Evolutionary conservation across 2,888 invertebrate species (phyloP), one percentile per base, ranked within the genome.

Genomic region (Cantharis rustica): DNA sequence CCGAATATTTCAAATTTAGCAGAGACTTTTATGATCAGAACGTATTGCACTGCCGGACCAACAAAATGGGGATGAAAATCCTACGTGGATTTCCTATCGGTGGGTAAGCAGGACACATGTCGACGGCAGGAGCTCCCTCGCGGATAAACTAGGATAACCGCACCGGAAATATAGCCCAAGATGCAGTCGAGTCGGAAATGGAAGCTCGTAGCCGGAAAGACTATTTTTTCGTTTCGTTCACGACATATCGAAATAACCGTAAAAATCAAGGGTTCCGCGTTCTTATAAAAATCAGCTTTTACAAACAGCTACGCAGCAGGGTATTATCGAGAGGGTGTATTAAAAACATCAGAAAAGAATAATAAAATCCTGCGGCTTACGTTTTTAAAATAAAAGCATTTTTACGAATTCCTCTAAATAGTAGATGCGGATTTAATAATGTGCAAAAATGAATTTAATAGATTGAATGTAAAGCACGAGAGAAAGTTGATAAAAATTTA

Each of bases 111-210:
- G 86, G 87, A 91, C 90, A 90, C 89, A 89, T 89, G 89, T 89
- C 88, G 87, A 86, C 87, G 87, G 85, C 86, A 89, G 89, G 89
- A 89, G 89, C 90, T 90, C 90, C 90, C 90, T 87, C 88, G 88
- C 89, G 89, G 89, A 89, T 90, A 89, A 90, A 89, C 88, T 87
- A 87, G 89, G 89, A 90, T 90, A 90, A 90, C 90, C 88, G 88
- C 88, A 87, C 88, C 89, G 90, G 90, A 90, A 89, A 89, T 90
- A 89, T 87, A 89, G 87, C 85, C 84, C 84, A 83, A 86, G 86
- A 87, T 85, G 84, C 85, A 86, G 83, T 81, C 85, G 84, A 84
- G 87, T 87, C 89, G 90, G 90, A 90, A 89, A 90, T 90, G 86
- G 89, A 89, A 89, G 88, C 88, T 89, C 88, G 89, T 86, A 89